Evolutionary conservation across 2,888 invertebrate species (phyloP), one percentile per base, ranked within the genome.

Genomic region (Mystacides longicornis): DNA sequence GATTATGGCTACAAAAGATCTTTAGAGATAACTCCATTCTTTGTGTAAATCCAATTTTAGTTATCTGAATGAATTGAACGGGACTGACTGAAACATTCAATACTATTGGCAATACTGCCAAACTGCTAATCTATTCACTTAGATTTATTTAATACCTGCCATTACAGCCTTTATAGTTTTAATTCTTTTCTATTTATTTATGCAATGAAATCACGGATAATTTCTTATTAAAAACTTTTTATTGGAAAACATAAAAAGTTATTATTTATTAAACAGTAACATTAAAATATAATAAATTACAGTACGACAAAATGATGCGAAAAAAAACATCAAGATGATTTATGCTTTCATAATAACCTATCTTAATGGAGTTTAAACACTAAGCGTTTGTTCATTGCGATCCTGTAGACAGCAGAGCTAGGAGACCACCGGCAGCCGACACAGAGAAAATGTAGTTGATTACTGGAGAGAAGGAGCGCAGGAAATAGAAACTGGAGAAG

Each of bases 331-430:
- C n/a, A n/a, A n/a, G n/a, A n/a, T n/a, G n/a, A n/a, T n/a, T n/a
- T n/a, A n/a, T n/a, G n/a, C n/a, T n/a, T n/a, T n/a, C n/a, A n/a
- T n/a, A n/a, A n/a, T n/a, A n/a, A n/a, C n/a, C n/a, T n/a, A n/a
- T n/a, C n/a, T n/a, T 37, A 33, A 33, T 19, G 33, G 42, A 37
- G 37, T 51, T 51, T 21, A 20, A 42, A 42, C 45, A 18, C 43
- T 19, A 47, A 16, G 47, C 1, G 16, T 21, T 16, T 42, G 27
- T 20, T 56, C 37, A 56, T 48, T 88, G 85, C 62, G 86, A 85
- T 68, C 93, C 91, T 51, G 97, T 97, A n/a, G 98, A 98, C 64
- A 98, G 83, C 55, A 99, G 81, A 45, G 97, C 97, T 64, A 98
- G 77, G 16, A 96, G 77, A 60, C 94, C 96, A 58, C 94, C 90